Evolutionary conservation across 2,888 invertebrate genomes (phyloP).

Genomic region (Steinernema scapterisci): DNA sequence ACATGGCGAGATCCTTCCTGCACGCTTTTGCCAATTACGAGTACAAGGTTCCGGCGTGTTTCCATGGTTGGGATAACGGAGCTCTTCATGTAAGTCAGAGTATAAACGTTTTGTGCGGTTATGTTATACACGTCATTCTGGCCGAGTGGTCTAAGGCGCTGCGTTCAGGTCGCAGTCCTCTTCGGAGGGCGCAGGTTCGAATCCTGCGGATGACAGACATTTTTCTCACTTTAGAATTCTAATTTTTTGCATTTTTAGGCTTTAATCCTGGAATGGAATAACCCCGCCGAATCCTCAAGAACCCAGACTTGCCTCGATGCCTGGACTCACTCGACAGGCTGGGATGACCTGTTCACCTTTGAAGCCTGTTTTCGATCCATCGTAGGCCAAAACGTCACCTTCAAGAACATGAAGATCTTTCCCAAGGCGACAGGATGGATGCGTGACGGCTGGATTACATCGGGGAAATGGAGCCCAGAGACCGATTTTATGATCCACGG

Average conservation of each 20-base stretch:
- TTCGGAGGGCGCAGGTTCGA: slow-evolving; percentile 60
- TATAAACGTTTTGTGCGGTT: too few species aligned
- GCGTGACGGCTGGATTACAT: slow-evolving; percentile 58
- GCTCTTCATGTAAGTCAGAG: slow-evolving; percentile 50
- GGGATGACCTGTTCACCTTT: slow-evolving; percentile 51
- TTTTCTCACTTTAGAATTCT: background rate
- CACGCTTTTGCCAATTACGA: slow-evolving; percentile 47
- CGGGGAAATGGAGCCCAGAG: slow-evolving; percentile 46
- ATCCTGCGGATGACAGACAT: slow-evolving; percentile 51
- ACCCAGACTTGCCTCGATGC: slow-evolving; percentile 37
- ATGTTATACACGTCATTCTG: background rate
- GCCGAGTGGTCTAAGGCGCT: slow-evolving; percentile 84
- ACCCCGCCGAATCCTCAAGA: background rate
- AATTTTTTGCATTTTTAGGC: too few species aligned
- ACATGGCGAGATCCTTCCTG: slow-evolving; percentile 42
- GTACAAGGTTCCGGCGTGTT: slow-evolving; percentile 14
- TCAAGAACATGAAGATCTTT: slow-evolving; percentile 34
- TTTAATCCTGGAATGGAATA: background rate
- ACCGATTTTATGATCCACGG: slow-evolving; percentile 62
- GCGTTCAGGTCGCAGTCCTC: slow-evolving; percentile 79
- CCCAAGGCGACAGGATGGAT: slow-evolving; percentile 55
- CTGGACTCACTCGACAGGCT: slow-evolving; percentile 45
- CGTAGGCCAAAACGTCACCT: slow-evolving; percentile 46
- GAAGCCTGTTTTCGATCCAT: slow-evolving; percentile 54
- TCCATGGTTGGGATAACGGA: slow-evolving; percentile 55